Conservation (phyloP, 1,140 invertebrate species). For the Ips nitidus region DNA sequence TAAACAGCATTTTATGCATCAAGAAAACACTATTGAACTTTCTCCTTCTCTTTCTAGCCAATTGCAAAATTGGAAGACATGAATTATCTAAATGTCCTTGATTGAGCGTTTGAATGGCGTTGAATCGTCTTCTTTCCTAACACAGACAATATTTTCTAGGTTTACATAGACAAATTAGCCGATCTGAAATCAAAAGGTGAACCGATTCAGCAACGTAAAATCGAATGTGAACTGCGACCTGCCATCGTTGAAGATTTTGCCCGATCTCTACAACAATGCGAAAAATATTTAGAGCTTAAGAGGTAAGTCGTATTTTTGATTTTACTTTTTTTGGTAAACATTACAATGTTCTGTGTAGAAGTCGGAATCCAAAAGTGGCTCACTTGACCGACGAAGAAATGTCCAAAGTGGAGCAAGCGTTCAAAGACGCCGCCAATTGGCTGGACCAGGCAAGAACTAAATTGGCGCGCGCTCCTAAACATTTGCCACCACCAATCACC, state of each 20-base stretch:
- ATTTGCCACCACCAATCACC: constrained; percentile 71
- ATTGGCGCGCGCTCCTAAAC: constrained; percentile 61
- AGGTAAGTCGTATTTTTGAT: constrained; percentile 50
- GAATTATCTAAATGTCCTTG: no score
- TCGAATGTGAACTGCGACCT: constrained; percentile 77
- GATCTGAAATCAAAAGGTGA: constrained; percentile 70
- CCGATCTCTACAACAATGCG: constrained; percentile 68
- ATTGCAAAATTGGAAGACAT: no score
- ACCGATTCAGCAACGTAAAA: constrained; percentile 74
- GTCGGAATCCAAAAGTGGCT: constrained; percentile 66
- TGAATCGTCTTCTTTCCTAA: no score
- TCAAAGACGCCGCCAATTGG: constrained; percentile 66
- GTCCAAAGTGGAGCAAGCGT: constrained; percentile 65
- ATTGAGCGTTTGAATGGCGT: no score
- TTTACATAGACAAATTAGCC: constrained; percentile 63
- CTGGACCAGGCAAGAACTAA: constrained; percentile 69
- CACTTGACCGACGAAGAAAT: constrained; percentile 82
- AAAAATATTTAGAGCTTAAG: constrained; percentile 73
- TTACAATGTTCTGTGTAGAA: constrained; percentile 7
- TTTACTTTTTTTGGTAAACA: not conserved
- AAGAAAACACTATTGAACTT: no score
- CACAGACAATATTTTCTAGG: constrained; percentile 36
- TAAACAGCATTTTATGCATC: no score
- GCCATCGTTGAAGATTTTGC: constrained; percentile 76
- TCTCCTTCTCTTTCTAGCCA: no score